Base-by-base conservation (phyloP, 2,797 vertebrate genomes). In the Chromis chromis region DNA sequence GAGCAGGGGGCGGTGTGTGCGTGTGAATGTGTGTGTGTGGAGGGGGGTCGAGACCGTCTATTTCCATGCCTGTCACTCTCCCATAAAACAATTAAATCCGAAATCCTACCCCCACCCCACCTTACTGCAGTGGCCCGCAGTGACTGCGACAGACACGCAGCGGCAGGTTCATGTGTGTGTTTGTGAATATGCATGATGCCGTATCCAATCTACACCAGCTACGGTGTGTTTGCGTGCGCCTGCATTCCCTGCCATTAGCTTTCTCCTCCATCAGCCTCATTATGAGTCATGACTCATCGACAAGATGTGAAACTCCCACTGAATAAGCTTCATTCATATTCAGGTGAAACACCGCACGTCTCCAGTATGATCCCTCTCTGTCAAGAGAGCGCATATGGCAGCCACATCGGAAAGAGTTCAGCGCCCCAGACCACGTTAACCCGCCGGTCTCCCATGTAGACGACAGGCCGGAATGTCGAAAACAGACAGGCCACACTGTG, bases 41-140 rank as follows among this genome's bases (percentile, higher is more conserved):
- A 49, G 21, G 40, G 40, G 42, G 58, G 33, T 70, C 22, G 36
- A 77, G 59, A 60, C 64, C 49, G 62, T 25, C 56, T 72, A 72
- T 72, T 68, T 53, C 64, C 64, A 69, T 72, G 68, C 74, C 79
- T 69, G 81, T 83, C 91, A 88, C 62, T 81, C 83, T 80, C 65
- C 81, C 90, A 89, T 89, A 88, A 93, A 92, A 92, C 90, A 93
- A 95, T 94, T 93, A 94, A 94, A 94, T 83, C 67, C 86, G 78
- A 94, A 93, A 78, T 60, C 66, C 65, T 61, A 79, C 81, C 62
- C 62, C 52, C 61, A 76, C 71, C 78, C 72, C 42, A 42, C 70
- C 61, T 72, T 55, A 55, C 73, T 9, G 68, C 88, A 86, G 81
- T 57, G 74, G 74, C 70, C 80, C 59, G 33, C 77, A 81, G 74